phyloP scores from a whole-genome alignment of 2,888 invertebrate species.

The Leptopilina drosophilae region DNA sequence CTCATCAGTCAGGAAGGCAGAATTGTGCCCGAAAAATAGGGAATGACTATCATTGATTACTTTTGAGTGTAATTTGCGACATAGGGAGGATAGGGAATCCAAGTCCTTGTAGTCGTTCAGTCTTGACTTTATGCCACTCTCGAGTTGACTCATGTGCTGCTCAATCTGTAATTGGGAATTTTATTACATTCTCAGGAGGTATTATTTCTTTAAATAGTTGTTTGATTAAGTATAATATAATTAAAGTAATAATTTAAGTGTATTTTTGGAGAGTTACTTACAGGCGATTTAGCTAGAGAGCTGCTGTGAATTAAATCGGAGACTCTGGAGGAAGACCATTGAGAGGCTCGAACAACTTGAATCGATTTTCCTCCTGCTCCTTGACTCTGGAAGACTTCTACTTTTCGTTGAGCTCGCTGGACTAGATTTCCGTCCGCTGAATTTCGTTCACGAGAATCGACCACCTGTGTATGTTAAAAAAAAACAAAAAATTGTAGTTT shows the following conservation, averaged over 20 bases:
- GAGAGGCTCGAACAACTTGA: constrained; percentile 66
- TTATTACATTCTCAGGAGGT: too few species aligned
- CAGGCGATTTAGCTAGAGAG: constrained; percentile 14
- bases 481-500: too few species aligned
- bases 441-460: constrained; percentile 79
- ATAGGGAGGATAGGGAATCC: constrained; percentile 75
- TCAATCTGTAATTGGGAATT: constrained; percentile 42
- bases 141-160: constrained; percentile 14
- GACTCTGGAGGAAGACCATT: constrained; percentile 68
- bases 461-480: too few species aligned
- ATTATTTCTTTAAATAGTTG: too few species aligned
- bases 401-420: constrained; percentile 71
- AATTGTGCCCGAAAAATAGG: constrained; percentile 37
- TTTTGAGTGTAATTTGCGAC: constrained; percentile 77
- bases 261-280: neutral
- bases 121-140: constrained; percentile 39
- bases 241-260: too few species aligned
- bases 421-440: constrained; percentile 78
- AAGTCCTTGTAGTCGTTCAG: constrained; percentile 51
- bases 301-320: constrained; percentile 57
- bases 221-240: too few species aligned
- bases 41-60: constrained; percentile 69
- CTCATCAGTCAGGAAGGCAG: constrained; percentile 37
- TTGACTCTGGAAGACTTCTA: constrained; percentile 68
- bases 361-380: constrained; percentile 63